These are phyloP conservation scores for Phoxinus phoxinus DNA, from an alignment of 2,113 vertebrate genomes.

Conservation along the genomic window DNA sequence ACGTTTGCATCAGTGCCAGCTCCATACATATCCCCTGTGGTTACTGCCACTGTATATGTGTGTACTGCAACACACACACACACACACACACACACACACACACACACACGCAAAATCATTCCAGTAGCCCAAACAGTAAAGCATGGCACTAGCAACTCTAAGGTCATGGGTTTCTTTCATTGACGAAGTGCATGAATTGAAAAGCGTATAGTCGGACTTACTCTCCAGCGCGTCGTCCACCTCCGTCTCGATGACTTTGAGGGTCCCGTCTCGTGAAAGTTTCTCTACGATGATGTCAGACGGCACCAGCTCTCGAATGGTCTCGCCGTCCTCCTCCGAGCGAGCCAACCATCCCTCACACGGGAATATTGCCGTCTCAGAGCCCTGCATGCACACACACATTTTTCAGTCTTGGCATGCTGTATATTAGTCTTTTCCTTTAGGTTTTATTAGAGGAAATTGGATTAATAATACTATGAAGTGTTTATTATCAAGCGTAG, in stretches of 20 bases:
- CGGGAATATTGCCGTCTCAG: slow-evolving; percentile 90
- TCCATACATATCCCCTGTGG: slow-evolving; percentile 88
- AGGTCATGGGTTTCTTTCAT: neutral
- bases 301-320: slow-evolving; percentile 89
- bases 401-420: neutral
- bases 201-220: slow-evolving; percentile 68
- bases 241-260: slow-evolving; percentile 88
- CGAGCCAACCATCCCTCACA: slow-evolving; percentile 93
- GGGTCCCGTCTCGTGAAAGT: slow-evolving; percentile 87
- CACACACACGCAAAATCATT: neutral
- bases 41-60: slow-evolving; percentile 88
- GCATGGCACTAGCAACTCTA: neutral
- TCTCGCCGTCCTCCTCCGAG: slow-evolving; percentile 94
- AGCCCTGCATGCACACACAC: slow-evolving; percentile 78
- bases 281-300: slow-evolving; percentile 94
- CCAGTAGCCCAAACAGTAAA: neutral
- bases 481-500: too few species aligned
- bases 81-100: slow-evolving; percentile 17
- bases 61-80: slow-evolving; percentile 75
- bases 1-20: slow-evolving; percentile 93
- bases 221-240: slow-evolving; percentile 95
- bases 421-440: neutral
- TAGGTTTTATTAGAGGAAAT: neutral
- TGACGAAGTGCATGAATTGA: neutral
- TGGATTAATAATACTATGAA: neutral